Evolutionary conservation across 2,113 vertebrate genomes (phyloP), one percentile per base, ranked within the genome.

Genomic region (Mastomys natalensis): DNA sequence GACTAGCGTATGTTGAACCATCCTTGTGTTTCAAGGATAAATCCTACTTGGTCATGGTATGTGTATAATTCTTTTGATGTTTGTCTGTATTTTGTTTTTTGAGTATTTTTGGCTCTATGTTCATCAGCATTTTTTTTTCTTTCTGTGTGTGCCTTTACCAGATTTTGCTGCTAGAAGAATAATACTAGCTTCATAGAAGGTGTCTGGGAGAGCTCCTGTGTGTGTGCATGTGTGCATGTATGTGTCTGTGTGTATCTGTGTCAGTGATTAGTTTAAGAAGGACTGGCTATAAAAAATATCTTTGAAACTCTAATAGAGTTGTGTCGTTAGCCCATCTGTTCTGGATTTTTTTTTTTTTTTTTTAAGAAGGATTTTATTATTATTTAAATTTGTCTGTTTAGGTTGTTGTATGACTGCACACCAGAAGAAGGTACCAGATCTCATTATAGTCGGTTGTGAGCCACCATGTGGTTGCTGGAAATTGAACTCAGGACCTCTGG

Each of bases 141-240:
- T 72, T 72, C 37, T 40, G n/a, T 40, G n/a, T 73, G 19, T 40
- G n/a, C 19, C n/a, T 22, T 40, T 73, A 40, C 70, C n/a, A 73
- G 19, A n/a, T 40, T 40, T 73, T n/a, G 19, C 8, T 73, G 4
- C 40, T 40, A 73, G 68, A 72, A 21, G 17, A 72, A 9, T 72
- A 15, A n/a, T 21, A 17, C 17, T 17, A 73, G 72, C 7, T 73
- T 73, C 19, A 73, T 21, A 40, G 72, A 73, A 40, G n/a, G 34
- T 21, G n/a, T 40, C 7, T 72, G 34, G 68, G 68, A 19, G 17
- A 9, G 37, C 68, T n/a, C 37, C 37, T 21, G 17, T 72, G 37
- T 3, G 37, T n/a, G 1, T n/a, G 17, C n/a, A 17, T 9, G 3
- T n/a, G 37, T n/a, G 1, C 19, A 17, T 70, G 6, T 72, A 2